Evolutionary conservation across 2,113 vertebrate genomes (phyloP).

Genomic region (Mormyrus iriodes): DNA sequence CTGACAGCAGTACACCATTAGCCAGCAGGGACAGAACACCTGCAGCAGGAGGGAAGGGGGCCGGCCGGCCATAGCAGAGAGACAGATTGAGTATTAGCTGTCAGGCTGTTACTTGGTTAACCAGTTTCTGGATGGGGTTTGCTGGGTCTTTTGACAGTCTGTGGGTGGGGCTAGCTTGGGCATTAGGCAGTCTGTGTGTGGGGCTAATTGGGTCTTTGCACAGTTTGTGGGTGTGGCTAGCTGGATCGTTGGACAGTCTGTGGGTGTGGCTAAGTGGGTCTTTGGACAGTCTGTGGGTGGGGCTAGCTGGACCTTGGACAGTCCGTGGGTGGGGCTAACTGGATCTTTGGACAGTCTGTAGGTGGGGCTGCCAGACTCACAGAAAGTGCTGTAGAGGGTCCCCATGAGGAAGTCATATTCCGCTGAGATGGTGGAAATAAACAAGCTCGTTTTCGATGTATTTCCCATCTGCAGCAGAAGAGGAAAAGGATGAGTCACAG

Average conservation of each 20-base stretch:
- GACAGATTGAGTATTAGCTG: not conserved
- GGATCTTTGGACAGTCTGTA: not conserved
- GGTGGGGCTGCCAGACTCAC: constrained; percentile 51
- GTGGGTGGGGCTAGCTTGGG: not conserved
- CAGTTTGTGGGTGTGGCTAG: not conserved
- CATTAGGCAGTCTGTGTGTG: not conserved
- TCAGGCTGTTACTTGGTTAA: not conserved
- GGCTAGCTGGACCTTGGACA: not conserved
- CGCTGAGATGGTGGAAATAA: constrained; percentile 66
- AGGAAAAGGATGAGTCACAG: not conserved
- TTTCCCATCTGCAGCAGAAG: constrained; percentile 64
- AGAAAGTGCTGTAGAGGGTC: constrained; percentile 61
- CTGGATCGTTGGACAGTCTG: not conserved
- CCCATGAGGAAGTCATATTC: constrained; percentile 72
- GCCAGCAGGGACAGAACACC: constrained; percentile 67
- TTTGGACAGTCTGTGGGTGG: not conserved
- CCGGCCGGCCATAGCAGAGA: not conserved
- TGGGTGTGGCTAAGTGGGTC: not conserved
- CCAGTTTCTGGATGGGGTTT: not conserved
- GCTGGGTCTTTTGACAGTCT: not conserved
- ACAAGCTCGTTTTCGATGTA: constrained; percentile 49
- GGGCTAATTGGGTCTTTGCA: not conserved
- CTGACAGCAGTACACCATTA: constrained; percentile 68
- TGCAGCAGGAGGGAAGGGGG: constrained; percentile 27
- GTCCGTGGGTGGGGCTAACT: not conserved